Evolutionary conservation across 2,888 invertebrate genomes (phyloP), one percentile per base, ranked within the genome.

Genomic region (Orchesellides sinensis): DNA sequence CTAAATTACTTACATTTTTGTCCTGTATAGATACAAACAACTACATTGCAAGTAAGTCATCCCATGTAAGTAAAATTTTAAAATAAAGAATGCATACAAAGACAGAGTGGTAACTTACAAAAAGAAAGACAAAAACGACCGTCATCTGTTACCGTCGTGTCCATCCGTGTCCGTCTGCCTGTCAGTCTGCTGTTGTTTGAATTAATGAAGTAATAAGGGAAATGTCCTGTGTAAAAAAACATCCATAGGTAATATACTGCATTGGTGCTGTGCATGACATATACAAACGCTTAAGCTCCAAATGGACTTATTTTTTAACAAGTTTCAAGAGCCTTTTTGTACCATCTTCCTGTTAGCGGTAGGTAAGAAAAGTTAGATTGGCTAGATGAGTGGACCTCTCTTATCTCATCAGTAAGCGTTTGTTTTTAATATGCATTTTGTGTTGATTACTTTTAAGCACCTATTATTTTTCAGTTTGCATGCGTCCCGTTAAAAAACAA

Each of bases 191-290:
- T 78, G 75, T 77, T 74, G 32, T 66, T 79, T 72, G 79, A 79
- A 79, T 79, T 79, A 79, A 79, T 79, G 79, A 79, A 79, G 79
- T 79, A 79, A 72, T 79, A 79, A 79, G 52, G 65, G 40, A 79
- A 79, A 72, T 79, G 79, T 79, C 79, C 79, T 65, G 79, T 72
- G 61, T 61, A 35, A 17, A 21, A 32, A 10, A n/a, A n/a, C n/a
- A n/a, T n/a, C n/a, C n/a, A n/a, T n/a, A n/a, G n/a, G n/a, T n/a
- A n/a, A n/a, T n/a, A n/a, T n/a, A n/a, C n/a, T 4, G 29, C 35
- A 14, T 59, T 12, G 2, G n/a, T 14, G 59, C 21, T 6, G 5
- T 35, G 35, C 35, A 8, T 35, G 35, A 35, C 6, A 35, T 23
- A 54, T 19, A 27, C 29, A 21, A 54, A 21, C 19, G 8, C 8